Base-by-base conservation (phyloP, 2,888 invertebrate species). In the Poecilus cupreus region DNA sequence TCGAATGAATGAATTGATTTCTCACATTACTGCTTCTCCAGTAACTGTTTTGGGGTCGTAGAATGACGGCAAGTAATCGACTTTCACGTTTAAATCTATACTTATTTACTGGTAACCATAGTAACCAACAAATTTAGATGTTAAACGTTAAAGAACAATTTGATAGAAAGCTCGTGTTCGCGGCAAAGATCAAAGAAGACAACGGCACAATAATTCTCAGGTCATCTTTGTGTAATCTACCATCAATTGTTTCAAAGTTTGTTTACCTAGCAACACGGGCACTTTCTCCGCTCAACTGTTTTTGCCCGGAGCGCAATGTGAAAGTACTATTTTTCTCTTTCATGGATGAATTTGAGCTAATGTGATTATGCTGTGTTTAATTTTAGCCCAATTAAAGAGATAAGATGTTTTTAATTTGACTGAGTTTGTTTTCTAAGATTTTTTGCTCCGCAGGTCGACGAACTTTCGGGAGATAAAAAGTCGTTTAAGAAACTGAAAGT, bases 361-460 rank as follows among this genome's bases (percentile, higher is more conserved):
- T 68, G 60, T 60, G 60, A 60, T 60, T 60, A 60, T 60, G 60
- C 13, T 60, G 60, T 13, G 60, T 60, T 60, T 60, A 60, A 60
- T 60, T 60, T 60, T 60, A 60, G 60, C 26, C 60, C 13, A 60
- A 60, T 60, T 60, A 60, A 60, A 26, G 26, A 60, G 60, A 60
- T 60, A 60, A 60, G 26, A 60, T 60, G 60, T 60, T 60, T 60
- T 60, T 60, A 60, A 54, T 37, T 32, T 18, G 64, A 51, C 37
- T 16, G 64, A 37, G 16, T 68, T 60, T 60, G 60, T 60, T 60
- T 60, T 60, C 32, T 68, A 68, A 68, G 37, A 60, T 32, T 37
- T 60, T 60, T 60, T 60, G 60, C 60, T 60, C 24, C 11, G 4
- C 11, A 72, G 72, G 72, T 0, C 72, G 46, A 11, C 46, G 72